These are phyloP conservation scores for Ascidia mentula DNA, from an alignment of 23 tunicate genomes.

Conservation along the genomic window DNA sequence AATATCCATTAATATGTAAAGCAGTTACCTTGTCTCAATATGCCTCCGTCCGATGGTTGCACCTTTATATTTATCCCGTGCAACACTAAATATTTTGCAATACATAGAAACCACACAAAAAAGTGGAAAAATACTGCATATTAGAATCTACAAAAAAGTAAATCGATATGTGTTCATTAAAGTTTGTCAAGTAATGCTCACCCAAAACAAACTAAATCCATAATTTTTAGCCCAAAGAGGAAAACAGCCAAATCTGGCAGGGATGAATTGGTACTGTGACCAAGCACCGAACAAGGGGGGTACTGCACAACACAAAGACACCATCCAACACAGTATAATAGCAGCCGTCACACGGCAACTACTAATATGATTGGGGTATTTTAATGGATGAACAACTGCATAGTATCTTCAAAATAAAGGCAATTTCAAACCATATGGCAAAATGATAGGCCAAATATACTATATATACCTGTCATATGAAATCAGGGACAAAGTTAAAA, in stretches of 20 bases:
- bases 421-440: neutral
- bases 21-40: neutral
- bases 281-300: conserved; percentile 67
- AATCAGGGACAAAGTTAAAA: conserved; percentile 38
- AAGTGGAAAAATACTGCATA: neutral
- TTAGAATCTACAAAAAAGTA: neutral
- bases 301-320: conserved; percentile 28
- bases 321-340: conserved; percentile 37
- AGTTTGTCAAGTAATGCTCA: neutral
- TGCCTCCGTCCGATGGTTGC: neutral
- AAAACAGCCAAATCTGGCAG: conserved; percentile 35
- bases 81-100: neutral
- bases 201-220: conserved; percentile 57
- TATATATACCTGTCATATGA: conserved; percentile 59
- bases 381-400: conserved; percentile 65
- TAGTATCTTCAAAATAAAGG: conserved; percentile 4
- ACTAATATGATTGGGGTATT: conserved; percentile 32
- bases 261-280: conserved; percentile 31
- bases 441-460: too few species aligned
- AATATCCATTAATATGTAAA: too few species aligned
- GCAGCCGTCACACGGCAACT: conserved; percentile 39
- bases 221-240: conserved; percentile 29
- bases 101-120: neutral
- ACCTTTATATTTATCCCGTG: neutral
- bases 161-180: neutral